Base-by-base conservation (phyloP, 2,888 invertebrate genomes). In the Hirtodrosophila cameraria region DNA sequence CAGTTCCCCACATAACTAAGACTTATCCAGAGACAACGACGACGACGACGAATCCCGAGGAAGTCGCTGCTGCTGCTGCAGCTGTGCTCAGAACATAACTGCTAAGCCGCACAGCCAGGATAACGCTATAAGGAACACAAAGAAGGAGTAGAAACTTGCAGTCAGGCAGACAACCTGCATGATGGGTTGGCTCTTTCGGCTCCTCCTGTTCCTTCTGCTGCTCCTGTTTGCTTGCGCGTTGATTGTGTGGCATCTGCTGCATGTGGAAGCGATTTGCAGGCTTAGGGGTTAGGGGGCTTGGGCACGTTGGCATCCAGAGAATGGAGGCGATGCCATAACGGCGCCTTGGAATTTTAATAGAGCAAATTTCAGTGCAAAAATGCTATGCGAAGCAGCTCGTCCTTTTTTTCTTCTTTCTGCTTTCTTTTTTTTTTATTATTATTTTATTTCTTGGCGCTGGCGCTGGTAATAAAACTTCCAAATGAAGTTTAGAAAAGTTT, bases 401-500 rank as follows among this genome's bases (percentile, higher is more conserved):
- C 33, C 38, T 42, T 52, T 35, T 57, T 16, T 39, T 27, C 11
- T 23, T 27, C 11, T 15, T 15, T 27, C 9, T 16, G 33, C n/a
- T 25, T 28, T 23, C 12, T 30, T 52, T 33, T 43, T 12, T 8
- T 11, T 28, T 31, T 23, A 38, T n/a, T n/a, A n/a, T n/a, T n/a
- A n/a, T n/a, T n/a, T n/a, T n/a, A n/a, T n/a, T n/a, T n/a, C n/a
- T n/a, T n/a, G n/a, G n/a, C n/a, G n/a, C n/a, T n/a, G n/a, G n/a
- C n/a, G 31, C 61, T 71, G 67, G 72, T 66, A 80, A 82, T 82
- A 82, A 82, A 83, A 83, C 82, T 86, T 84, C 66, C 78, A 86
- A 83, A 83, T 83, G 78, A 84, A 83, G 82, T 86, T 83, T 78
- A 84, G 82, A 64, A 86, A 86, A 81, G 61, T 81, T 82, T 76